phyloP scores from a whole-genome alignment of 1,140 invertebrate species.

The Platyscapa corneri region DNA sequence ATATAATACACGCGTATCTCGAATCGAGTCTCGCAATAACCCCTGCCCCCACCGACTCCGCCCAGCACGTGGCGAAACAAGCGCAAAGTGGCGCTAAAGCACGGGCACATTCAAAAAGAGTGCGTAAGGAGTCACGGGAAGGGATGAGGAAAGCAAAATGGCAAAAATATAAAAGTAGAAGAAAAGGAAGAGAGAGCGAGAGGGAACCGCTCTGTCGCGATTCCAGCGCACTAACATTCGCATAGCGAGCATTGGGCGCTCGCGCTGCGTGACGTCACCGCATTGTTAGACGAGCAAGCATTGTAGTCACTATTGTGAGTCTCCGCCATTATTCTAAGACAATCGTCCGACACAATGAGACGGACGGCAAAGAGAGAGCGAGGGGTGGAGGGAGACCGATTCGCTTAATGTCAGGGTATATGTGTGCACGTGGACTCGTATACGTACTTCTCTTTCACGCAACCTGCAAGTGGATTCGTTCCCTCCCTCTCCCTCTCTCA shows the following conservation, averaged over 20 bases:
- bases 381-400: slow-evolving; percentile 65
- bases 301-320: slow-evolving; percentile 76
- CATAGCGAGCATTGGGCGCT: slow-evolving; percentile 2
- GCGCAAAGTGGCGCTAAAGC: slow-evolving; percentile 19
- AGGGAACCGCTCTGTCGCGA: background rate
- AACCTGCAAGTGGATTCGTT: background rate
- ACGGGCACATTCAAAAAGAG: background rate
- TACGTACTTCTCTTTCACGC: slow-evolving; percentile 1
- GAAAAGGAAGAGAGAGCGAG: slow-evolving; percentile 5
- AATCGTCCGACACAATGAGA: slow-evolving; percentile 76
- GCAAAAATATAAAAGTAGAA: slow-evolving; percentile 12
- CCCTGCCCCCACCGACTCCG: background rate
- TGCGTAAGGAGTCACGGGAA: background rate
- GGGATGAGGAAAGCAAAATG: slow-evolving; percentile 20
- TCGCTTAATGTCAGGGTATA: slow-evolving; percentile 57
- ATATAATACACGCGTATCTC: background rate
- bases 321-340: slow-evolving; percentile 76
- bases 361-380: slow-evolving; percentile 71
- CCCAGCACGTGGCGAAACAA: background rate
- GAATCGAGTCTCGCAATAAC: background rate
- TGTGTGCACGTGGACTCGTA: no score
- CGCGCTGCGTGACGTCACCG: slow-evolving; percentile 72
- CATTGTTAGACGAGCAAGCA: slow-evolving; percentile 76
- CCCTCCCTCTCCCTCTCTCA: background rate
- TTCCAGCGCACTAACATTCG: slow-evolving; percentile 3